Conservation (phyloP, 2,888 invertebrate genomes). For the Chrysomela aeneicollis region DNA sequence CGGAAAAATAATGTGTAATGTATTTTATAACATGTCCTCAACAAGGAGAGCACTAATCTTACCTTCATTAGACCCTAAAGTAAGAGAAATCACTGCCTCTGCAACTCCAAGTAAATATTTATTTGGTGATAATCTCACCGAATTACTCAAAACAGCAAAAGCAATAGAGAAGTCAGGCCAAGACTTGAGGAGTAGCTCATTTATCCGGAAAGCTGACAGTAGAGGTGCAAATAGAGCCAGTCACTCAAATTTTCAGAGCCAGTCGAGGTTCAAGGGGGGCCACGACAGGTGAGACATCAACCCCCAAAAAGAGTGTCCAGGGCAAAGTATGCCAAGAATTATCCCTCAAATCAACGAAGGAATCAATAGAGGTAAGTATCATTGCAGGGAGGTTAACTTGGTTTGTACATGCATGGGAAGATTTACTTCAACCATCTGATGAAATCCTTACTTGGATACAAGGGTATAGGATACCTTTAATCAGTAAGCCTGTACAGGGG, state of each 20-base stretch:
- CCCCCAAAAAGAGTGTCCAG: too few species aligned
- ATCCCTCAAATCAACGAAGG: not conserved
- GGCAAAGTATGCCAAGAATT: too few species aligned
- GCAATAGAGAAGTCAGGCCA: conserved; percentile 8
- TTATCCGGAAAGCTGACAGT: not conserved
- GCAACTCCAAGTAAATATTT: too few species aligned
- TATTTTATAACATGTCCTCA: too few species aligned
- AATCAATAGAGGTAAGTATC: not conserved
- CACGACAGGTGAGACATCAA: too few species aligned
- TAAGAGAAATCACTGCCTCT: too few species aligned
- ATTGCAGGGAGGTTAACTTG: not conserved
- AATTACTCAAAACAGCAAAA: not conserved
- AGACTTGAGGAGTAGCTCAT: too few species aligned
- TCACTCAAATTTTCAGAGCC: conserved; percentile 1
- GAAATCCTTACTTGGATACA: not conserved
- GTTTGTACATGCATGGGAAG: not conserved
- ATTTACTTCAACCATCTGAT: not conserved
- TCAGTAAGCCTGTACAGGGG: not conserved
- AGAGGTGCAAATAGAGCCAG: not conserved
- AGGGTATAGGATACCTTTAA: not conserved
- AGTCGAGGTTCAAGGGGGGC: not conserved
- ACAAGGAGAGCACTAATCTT: too few species aligned
- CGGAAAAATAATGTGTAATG: too few species aligned
- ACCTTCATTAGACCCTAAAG: too few species aligned
- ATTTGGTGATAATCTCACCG: not conserved